Conservation (phyloP, 2,888 invertebrate species). For the Fissipunctia ypsillon region DNA sequence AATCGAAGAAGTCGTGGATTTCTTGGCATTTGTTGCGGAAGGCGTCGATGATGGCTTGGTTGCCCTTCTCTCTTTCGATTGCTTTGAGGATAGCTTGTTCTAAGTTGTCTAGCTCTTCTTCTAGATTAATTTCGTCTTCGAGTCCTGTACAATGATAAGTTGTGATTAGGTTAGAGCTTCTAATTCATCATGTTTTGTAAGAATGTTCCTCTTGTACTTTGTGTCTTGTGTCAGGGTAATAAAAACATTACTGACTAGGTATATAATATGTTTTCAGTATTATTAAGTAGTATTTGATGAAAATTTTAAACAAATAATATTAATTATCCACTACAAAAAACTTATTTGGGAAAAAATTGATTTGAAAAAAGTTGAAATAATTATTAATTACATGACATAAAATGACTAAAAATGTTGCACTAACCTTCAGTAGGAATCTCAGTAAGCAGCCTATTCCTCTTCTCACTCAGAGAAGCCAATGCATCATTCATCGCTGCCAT, state of each 20-base stretch:
- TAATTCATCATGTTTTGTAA: neutral
- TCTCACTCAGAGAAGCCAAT: conserved; percentile 94
- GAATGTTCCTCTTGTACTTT: neutral
- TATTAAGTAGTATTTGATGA: neutral
- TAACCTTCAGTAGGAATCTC: conserved; percentile 93
- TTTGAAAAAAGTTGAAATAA: neutral
- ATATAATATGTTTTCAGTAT: neutral
- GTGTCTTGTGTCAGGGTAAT: neutral
- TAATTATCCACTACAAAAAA: neutral
- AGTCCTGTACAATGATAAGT: conserved; percentile 78
- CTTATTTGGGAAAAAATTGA: neutral
- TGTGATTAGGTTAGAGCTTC: accelerated
- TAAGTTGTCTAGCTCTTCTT: conserved; percentile 93
- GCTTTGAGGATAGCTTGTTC: conserved; percentile 93
- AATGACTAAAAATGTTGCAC: conserved; percentile 45
- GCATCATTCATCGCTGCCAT: conserved; percentile 96
- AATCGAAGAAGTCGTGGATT: conserved; percentile 95
- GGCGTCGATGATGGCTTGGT: conserved; percentile 94
- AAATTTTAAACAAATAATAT: neutral
- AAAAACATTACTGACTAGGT: neutral
- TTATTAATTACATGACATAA: neutral
- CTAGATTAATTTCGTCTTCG: conserved; percentile 93
- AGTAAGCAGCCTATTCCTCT: conserved; percentile 93
- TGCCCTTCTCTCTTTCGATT: conserved; percentile 93
- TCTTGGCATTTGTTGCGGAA: conserved; percentile 94